A percentile compares a stretch with the other conserved stretches of the same genome.
phyloP scores from a whole-genome alignment of 37 sponge, comb jelly and placozoan species.

The Crambe crambe region DNA sequence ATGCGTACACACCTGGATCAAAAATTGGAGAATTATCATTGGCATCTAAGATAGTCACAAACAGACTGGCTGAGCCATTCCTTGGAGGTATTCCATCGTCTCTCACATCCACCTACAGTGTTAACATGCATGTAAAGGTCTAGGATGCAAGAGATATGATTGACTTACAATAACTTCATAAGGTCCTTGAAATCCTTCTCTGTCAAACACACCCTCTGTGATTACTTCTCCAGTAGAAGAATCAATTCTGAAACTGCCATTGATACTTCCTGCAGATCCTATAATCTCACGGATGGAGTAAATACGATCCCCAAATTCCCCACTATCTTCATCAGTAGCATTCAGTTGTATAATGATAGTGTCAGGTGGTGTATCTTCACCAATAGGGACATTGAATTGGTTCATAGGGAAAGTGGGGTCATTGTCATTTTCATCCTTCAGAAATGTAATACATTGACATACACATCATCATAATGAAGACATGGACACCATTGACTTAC shows the following conservation, averaged over 20 bases:
- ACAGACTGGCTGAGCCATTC: constrained; percentile 15
- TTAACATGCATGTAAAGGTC: neutral
- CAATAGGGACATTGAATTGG: constrained; percentile 14
- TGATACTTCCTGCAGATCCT: neutral
- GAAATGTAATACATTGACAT: neutral
- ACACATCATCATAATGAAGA: neutral
- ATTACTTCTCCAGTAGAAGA: constrained; percentile 3
- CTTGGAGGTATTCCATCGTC: constrained; percentile 23
- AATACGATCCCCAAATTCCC: neutral
- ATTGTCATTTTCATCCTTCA: constrained; percentile 50
- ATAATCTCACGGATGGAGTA: constrained; percentile 5
- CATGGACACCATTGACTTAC: constrained; percentile 6
- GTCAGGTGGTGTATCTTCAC: constrained; percentile 19
- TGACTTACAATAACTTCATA: constrained; percentile 38
- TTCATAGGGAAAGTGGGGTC: constrained; percentile 20
- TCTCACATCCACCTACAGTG: constrained; percentile 20
- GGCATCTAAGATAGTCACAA: constrained; percentile 29
- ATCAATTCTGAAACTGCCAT: constrained; percentile 12
- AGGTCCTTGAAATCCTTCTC: constrained; percentile 20
- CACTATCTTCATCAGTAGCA: constrained; percentile 33
- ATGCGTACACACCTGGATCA: neutral
- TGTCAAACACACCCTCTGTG: constrained; percentile 30
- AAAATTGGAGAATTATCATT: constrained; percentile 53
- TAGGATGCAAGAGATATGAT: neutral
- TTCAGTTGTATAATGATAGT: constrained; percentile 9